Percentiles rank a stretch among this genome's conserved stretches.
Evolutionary conservation across 2,888 invertebrate genomes (phyloP).

Genomic region (Chymomyza caudatula): DNA sequence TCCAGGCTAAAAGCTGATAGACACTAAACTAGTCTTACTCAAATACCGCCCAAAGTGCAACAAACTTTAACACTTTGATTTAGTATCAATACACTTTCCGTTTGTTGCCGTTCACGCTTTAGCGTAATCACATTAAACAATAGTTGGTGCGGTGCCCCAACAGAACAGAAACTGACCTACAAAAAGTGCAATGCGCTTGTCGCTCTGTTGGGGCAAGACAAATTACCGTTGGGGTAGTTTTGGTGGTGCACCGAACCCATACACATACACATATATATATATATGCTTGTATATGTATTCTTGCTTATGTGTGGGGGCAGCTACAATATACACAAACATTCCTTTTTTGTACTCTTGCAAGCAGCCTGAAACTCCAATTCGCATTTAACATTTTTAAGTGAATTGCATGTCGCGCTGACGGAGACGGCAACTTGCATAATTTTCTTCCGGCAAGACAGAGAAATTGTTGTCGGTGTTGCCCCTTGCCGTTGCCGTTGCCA

Average conservation of each 20-base stretch:
- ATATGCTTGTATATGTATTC: not conserved
- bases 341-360: too few species aligned
- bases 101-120: conserved; percentile 31
- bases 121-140: conserved; percentile 61
- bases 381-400: not conserved
- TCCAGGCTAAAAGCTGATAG: too few species aligned
- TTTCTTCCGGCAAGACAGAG: conserved; percentile 10
- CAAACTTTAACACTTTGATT: conserved; percentile 58
- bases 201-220: not conserved
- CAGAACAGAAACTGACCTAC: conserved; percentile 55
- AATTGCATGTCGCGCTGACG: not conserved
- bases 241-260: not conserved
- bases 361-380: not conserved
- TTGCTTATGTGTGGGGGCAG: not conserved
- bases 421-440: not conserved
- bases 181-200: conserved; percentile 63
- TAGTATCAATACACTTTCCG: conserved; percentile 34
- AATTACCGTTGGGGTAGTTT: not conserved
- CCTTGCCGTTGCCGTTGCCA: conserved; percentile 37
- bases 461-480: conserved; percentile 32
- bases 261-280: not conserved
- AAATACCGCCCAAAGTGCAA: conserved; percentile 37
- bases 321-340: too few species aligned
- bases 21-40: too few species aligned
- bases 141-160: conserved; percentile 52